Evolutionary conservation across 2,113 vertebrate genomes (phyloP).

Genomic region (Myrmecophaga tridactyla): DNA sequence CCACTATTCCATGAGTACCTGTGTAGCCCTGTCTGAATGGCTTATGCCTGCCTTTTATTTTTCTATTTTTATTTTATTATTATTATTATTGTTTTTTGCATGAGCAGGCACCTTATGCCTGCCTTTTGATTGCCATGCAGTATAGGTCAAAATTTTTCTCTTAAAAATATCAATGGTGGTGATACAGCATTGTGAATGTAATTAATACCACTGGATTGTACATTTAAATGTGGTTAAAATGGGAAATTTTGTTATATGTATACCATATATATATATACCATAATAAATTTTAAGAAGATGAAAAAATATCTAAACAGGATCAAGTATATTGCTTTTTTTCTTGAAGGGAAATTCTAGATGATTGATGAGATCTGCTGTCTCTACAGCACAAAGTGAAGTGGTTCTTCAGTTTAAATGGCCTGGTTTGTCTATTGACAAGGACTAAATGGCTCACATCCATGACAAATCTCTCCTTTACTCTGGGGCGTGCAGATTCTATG

Average conservation of each 20-base stretch:
- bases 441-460: background rate
- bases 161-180: background rate
- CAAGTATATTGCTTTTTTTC: background rate
- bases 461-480: background rate
- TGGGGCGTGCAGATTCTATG: accelerated
- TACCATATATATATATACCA: no score
- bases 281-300: no score
- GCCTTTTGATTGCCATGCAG: background rate
- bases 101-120: no score
- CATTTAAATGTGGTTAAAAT: no score
- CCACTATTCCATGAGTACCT: background rate
- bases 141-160: background rate
- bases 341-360: background rate
- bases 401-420: background rate
- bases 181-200: no score
- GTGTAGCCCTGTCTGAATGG: background rate
- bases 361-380: background rate
- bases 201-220: no score
- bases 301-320: background rate
- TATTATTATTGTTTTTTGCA: no score
- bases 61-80: no score
- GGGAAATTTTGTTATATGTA: no score
- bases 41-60: background rate
- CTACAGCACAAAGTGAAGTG: background rate
- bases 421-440: background rate